Conservation (phyloP, 2,113 vertebrate species). For the Cranoglanis bouderius region DNA sequence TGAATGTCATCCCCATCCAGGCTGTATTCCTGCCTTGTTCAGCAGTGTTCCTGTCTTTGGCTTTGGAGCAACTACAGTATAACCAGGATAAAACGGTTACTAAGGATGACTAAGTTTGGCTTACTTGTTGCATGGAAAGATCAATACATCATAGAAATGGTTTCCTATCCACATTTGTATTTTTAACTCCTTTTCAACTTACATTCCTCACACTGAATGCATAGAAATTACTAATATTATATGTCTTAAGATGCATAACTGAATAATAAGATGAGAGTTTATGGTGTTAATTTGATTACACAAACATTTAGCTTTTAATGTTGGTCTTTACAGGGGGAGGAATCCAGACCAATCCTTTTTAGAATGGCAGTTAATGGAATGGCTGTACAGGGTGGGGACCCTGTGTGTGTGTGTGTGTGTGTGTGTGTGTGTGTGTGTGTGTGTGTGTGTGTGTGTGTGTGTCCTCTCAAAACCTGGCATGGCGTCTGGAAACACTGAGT, state of each 20-base stretch:
- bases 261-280: not conserved
- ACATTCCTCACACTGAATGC: not conserved
- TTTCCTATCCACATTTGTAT: not conserved
- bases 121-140: not conserved
- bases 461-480: conserved; percentile 48
- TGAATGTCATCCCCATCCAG: not conserved
- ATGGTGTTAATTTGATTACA: not conserved
- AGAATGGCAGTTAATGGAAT: not conserved
- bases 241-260: not conserved
- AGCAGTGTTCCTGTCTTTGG: not conserved
- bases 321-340: not conserved
- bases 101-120: not conserved
- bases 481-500: conserved; percentile 61
- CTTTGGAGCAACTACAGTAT: not conserved
- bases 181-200: not conserved
- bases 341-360: not conserved
- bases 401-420: conserved; percentile 18
- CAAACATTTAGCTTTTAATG: not conserved
- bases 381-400: conserved; percentile 6
- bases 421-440: conserved; percentile 21
- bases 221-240: not conserved
- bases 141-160: not conserved
- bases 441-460: conserved; percentile 16
- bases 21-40: not conserved
- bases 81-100: not conserved